Evolutionary conservation across 2,888 invertebrate species (phyloP), one percentile per base, ranked within the genome.

Genomic region (Cabera pusaria): DNA sequence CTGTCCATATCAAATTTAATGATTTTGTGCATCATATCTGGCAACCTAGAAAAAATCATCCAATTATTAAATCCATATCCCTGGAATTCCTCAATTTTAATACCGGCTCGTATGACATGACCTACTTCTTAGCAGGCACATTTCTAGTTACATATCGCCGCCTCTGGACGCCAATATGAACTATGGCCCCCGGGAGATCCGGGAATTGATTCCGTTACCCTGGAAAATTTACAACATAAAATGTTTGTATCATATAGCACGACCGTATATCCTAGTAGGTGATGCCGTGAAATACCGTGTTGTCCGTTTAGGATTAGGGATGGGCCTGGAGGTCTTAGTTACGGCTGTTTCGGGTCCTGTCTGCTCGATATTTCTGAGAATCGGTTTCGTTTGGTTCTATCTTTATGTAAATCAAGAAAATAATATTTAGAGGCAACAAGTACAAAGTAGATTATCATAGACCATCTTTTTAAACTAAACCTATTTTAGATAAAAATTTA

Each of bases 141-240:
- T 47, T 41, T 47, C 49, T 46, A 44, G 45, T 39, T 45, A 49
- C 49, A 51, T 61, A 57, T 54, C 48, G 53, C 45, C 57, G 53
- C 46, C 62, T 57, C 56, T 56, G 57, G 64, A 58, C 64, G 56
- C 51, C 54, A 55, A 59, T 66, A 66, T 72, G 72, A 75, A 59
- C 49, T 59, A 72, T 66, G 49, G 63, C 57, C 44, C 67, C 55
- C 57, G 21, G 33, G 71, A 64, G 69, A 59, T 44, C 32, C 39
- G 59, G 56, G 59, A 72, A 74, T 74, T 73, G 71, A 73, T 70
- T 73, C 58, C 49, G 46, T 48, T 47, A 48, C 42, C 46, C 49
- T 49, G 47, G 57, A 63, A 66, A 68, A 68, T 59, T 56, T 59
- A 61, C 54, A 59, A 64, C 56, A 44, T 44, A 49, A 33, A 53